phyloP scores from a whole-genome alignment of 2,797 vertebrate species.

The Phoxinus dragarum region DNA sequence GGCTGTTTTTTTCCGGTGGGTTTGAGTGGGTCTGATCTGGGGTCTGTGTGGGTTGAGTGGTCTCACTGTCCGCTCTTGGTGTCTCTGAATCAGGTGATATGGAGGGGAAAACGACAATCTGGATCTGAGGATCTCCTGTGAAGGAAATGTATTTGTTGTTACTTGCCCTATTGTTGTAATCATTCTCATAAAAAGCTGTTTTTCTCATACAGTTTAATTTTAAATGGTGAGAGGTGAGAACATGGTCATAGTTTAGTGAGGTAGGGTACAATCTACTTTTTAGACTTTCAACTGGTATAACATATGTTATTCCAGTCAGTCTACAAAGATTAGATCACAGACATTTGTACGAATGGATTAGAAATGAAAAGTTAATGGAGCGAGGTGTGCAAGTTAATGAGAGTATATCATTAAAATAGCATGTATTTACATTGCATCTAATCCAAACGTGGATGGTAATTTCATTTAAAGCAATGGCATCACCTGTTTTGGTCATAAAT shows the following conservation, averaged over 20 bases:
- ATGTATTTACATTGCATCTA: not conserved
- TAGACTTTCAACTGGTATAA: not conserved
- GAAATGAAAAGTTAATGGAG: not conserved
- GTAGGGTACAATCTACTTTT: not conserved
- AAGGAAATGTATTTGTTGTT: not conserved
- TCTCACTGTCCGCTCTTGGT: not conserved
- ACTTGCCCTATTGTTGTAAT: not conserved
- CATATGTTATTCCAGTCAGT: not conserved
- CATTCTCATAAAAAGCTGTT: not conserved
- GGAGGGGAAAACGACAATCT: not conserved
- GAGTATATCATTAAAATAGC: not conserved
- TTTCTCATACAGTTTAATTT: not conserved
- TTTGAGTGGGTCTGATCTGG: conserved; percentile 1
- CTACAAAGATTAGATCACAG: not conserved
- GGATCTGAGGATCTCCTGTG: conserved; percentile 13
- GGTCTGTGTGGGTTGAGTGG: not conserved
- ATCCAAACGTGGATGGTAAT: not conserved
- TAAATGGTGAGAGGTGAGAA: too few relatives aligned
- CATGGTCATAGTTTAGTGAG: not conserved
- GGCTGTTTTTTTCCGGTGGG: conserved; percentile 13
- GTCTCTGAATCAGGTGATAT: not conserved
- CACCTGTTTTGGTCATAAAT: not conserved
- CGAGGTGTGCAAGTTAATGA: not conserved
- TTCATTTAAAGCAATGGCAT: not conserved
- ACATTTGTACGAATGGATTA: not conserved